A percentile compares a stretch with the other conserved stretches of the same genome.
phyloP scores from a whole-genome alignment of 2,797 vertebrate species.

The Apodemus agrarius region DNA sequence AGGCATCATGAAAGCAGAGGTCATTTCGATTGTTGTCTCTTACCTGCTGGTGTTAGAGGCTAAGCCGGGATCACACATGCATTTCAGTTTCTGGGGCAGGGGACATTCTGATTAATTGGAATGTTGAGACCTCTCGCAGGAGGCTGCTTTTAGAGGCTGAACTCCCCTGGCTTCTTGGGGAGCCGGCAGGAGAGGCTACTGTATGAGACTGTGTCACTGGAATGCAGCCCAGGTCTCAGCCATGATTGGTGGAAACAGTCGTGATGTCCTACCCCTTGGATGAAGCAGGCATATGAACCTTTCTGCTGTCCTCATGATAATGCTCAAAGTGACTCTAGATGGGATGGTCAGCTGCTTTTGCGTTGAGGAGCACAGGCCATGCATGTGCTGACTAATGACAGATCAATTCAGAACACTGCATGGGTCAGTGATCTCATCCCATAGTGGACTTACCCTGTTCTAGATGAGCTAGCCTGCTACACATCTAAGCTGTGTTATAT shows the following conservation, averaged over 20 bases:
- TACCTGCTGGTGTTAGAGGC: neutral
- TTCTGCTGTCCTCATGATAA: neutral
- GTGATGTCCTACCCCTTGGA: neutral
- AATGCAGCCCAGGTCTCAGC: neutral
- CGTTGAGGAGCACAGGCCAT: neutral
- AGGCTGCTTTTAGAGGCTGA: neutral
- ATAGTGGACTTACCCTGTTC: too few species aligned
- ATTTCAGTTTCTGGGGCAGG: neutral
- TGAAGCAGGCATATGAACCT: neutral
- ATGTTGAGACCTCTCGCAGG: neutral
- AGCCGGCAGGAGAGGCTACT: neutral
- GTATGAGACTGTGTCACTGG: neutral
- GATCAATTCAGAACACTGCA: neutral
- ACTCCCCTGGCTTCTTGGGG: neutral
- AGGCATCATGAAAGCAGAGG: neutral
- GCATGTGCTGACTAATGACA: neutral
- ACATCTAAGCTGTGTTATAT: neutral
- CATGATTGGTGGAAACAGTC: neutral
- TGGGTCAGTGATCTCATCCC: too few species aligned
- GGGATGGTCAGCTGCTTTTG: neutral
- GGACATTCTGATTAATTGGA: slow-evolving; percentile 30
- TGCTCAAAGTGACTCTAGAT: too few species aligned
- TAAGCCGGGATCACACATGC: neutral
- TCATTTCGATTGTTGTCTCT: neutral
- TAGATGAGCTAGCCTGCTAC: neutral